Conservation (phyloP, 64 coral and sea anemone species). For the Dendrophyllia cribrosa region DNA sequence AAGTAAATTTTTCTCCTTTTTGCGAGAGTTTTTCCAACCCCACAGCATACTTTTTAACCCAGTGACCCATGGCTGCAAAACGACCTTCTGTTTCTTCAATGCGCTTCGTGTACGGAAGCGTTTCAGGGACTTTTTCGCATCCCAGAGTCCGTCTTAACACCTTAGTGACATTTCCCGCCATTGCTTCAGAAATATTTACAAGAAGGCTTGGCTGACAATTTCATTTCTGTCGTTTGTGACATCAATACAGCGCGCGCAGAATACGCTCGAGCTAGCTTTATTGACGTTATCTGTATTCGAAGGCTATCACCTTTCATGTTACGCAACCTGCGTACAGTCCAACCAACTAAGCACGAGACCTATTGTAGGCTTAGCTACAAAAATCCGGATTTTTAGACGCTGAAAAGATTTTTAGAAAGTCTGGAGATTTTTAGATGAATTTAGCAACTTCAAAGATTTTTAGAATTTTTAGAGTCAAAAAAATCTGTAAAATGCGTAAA, state of each 20-base stretch:
- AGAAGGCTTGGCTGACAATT: background rate
- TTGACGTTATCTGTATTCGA: background rate
- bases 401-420: background rate
- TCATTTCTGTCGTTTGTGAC: background rate
- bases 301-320: background rate
- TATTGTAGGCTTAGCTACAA: background rate
- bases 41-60: background rate
- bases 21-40: background rate
- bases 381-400: background rate
- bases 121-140: conserved; percentile 11
- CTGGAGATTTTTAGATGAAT: background rate
- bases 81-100: conserved; percentile 33
- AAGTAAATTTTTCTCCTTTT: conserved; percentile 22
- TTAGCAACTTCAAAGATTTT: background rate
- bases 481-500: background rate
- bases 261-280: too few relatives aligned
- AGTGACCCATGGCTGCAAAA: background rate
- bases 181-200: background rate
- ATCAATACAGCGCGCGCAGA: conserved; percentile 24
- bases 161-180: background rate
- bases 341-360: too few relatives aligned
- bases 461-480: background rate
- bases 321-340: too few relatives aligned
- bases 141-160: background rate
- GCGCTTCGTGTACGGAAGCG: background rate